Percentiles rank a stretch among this genome's conserved stretches.
phyloP scores from a whole-genome alignment of 2,797 vertebrate species.

The Amniataba percoides region DNA sequence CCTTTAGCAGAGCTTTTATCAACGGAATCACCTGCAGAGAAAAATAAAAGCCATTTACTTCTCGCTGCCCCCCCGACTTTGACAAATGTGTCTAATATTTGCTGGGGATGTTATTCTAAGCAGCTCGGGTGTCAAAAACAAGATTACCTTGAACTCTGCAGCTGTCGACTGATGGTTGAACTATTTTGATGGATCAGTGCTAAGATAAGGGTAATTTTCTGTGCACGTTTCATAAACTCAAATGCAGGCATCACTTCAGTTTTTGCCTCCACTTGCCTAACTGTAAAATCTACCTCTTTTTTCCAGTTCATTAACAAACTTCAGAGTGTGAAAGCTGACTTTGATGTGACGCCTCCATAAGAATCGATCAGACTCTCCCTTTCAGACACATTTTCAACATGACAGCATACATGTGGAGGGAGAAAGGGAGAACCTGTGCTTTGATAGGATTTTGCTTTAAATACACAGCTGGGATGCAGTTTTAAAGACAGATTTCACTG shows the following conservation, averaged over 20 bases:
- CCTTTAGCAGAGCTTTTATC: not conserved
- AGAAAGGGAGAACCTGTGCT: not conserved
- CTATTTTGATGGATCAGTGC: not conserved
- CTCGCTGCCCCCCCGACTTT: no score
- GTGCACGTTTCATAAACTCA: no score
- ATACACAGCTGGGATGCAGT: not conserved
- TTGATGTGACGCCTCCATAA: not conserved
- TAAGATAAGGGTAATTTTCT: no score
- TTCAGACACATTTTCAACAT: conserved; percentile 6
- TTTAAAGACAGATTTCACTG: conserved; percentile 35
- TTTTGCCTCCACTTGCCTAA: not conserved
- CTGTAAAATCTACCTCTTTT: not conserved
- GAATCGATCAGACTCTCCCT: conserved; percentile 6
- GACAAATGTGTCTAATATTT: not conserved
- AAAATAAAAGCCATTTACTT: not conserved
- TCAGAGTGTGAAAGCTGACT: not conserved
- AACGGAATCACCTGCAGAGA: conserved; percentile 1
- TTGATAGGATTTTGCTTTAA: conserved; percentile 8
- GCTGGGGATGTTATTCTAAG: not conserved
- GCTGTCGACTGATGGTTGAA: not conserved
- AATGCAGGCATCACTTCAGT: no score
- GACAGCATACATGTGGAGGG: not conserved
- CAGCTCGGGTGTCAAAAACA: not conserved
- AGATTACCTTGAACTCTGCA: not conserved
- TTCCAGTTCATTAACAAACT: not conserved